Base-by-base conservation (phyloP, 2,113 vertebrate species). In the Ramphastos sulfuratus region DNA sequence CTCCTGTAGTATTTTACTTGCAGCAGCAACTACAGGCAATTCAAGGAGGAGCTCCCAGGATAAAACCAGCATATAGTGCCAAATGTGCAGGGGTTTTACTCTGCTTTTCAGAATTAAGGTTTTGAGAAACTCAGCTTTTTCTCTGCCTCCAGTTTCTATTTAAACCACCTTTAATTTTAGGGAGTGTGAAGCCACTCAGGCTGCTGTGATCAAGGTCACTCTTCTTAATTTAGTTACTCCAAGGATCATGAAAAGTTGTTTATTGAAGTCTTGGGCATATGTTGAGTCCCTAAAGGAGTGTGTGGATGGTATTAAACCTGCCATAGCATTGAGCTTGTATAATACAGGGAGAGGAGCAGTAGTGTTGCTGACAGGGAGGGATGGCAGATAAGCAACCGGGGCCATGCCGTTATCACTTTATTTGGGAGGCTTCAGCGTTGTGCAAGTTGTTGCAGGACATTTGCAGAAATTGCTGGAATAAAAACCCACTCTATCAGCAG, bases 401-500 rank as follows among this genome's bases (percentile, higher is more conserved):
- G 30, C 87, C 0, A 2, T 7, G 58, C 75, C 56, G 69, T 77
- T 94, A 75, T 75, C 74, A 0, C 90, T 37, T 42, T 1, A 0
- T 70, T 87, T 71, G 70, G 63, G 84, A 87, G 54, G 1, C 19
- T 11, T 23, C 54, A 12, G 48, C 2, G 27, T 96, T 92, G 78
- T 91, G 89, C 84, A 91, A 89, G 76, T 63, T 2, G 0, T 61
- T 64, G 42, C 48, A 37, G 93, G 81, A 79, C 75, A 52, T 81
- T 84, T 80, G 80, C 90, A 85, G 70, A 71, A 60, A 89, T 21
- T 79, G 48, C 92, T 96, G 93, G 94, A 92, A 65, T 86, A 77
- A 86, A 97, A 95, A 75, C 30, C 18, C 70, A 44, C 70, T 93
- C 66, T 30, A 80, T 95, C 96, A 97, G 96, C 96, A 96, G 28